Conservation (phyloP, 2,113 vertebrate species). For the Synodontis membranacea region DNA sequence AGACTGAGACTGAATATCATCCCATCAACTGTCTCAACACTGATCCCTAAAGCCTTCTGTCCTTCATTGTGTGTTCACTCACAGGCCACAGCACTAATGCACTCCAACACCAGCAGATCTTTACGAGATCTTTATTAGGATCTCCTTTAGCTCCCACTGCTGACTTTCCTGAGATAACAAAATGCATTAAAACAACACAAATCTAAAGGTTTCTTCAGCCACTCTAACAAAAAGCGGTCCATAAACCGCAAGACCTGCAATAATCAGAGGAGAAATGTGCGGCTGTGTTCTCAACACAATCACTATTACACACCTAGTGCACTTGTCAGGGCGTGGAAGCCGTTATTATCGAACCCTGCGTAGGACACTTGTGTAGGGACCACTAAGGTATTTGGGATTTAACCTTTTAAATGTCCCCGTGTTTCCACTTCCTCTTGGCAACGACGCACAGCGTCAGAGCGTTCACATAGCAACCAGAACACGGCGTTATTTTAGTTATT, state of each 20-base stretch:
- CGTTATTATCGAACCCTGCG: neutral
- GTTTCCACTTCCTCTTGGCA: conserved; percentile 55
- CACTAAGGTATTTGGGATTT: neutral
- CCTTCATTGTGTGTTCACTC: conserved; percentile 30
- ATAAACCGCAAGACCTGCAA: neutral
- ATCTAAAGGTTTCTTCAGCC: neutral
- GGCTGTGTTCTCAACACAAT: neutral
- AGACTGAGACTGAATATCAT: neutral
- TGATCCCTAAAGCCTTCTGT: conserved; percentile 20
- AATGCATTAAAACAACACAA: neutral
- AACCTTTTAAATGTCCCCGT: neutral
- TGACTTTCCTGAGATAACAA: too few relatives aligned
- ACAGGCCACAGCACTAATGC: conserved; percentile 3
- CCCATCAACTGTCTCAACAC: neutral
- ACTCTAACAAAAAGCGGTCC: neutral
- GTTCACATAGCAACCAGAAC: conserved; percentile 43
- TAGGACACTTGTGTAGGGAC: neutral
- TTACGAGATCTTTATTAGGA: neutral
- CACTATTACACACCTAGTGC: neutral
- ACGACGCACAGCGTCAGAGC: neutral
- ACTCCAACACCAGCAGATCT: neutral
- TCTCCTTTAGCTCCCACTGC: neutral
- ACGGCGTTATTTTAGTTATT: neutral
- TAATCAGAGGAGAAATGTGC: neutral
- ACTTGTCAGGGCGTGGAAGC: neutral